Base-by-base conservation (phyloP, 1,140 invertebrate genomes). In the Maniola jurtina region DNA sequence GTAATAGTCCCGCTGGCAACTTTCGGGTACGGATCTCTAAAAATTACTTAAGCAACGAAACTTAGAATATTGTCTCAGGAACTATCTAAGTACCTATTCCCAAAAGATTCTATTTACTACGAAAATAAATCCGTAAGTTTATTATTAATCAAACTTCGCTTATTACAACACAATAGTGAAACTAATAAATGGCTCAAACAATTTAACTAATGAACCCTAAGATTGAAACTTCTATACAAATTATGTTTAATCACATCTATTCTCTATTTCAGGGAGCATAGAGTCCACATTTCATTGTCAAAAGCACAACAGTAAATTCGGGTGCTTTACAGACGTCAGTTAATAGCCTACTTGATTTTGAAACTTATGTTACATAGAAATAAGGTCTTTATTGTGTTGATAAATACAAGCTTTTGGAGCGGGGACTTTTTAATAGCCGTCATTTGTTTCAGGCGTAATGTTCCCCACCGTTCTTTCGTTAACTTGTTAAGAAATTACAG, bases 371-470 rank as follows among this genome's bases (percentile, higher is more conserved):
- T 2, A 4, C 0, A 10, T 61, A 35, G 5, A 16, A 42, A 66
- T 61, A 66, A 56, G 52, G 50, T 38, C 2, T 11, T 55, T 47
- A 16, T 61, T 61, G 13, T 7, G 7, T 1, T 48, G 52, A 54
- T 40, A 9, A 38, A 10, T 10, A 14, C 10, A 2, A 9, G 40
- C 33, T 54, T 5, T 15, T 52, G 48, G 25, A 50, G 38, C 15
- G 35, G 40, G 13, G 40, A 63, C 50, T 64, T 72, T 72, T 66
- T 69, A 72, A 72, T 69, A 48, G 64, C 55, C 16, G 36, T 40
- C 61, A 72, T 72, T 69, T 69, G 67, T 69, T 66, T 35, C 64
- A 55, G 52, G 35, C 67, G 63, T 66, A 66, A 66, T 69, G 64
- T 65, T 56, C 48, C 13, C 6, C 14, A 25, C 15, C 6, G 54